Conservation (phyloP, 1,140 invertebrate genomes). For the Drosophila punjabiensis region DNA sequence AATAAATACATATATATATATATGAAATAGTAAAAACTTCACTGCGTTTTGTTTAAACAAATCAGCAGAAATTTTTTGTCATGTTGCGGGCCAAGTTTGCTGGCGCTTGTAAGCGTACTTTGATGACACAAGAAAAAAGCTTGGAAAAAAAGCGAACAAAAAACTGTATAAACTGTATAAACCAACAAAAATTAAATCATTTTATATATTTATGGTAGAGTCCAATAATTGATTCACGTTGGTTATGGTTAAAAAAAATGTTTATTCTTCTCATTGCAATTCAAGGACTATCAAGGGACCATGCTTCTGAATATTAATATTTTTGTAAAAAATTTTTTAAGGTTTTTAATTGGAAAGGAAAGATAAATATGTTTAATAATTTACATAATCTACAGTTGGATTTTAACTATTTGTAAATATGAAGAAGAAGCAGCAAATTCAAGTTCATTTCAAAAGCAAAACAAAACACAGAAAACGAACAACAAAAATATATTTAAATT, state of each 20-base stretch:
- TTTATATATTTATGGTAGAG: constrained; percentile 49
- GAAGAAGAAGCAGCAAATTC: not conserved
- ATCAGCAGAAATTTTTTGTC: constrained; percentile 69
- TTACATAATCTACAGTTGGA: not conserved
- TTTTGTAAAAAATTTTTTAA: constrained; percentile 7
- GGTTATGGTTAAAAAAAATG: not conserved
- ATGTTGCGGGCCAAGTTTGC: constrained; percentile 62
- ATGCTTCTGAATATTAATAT: constrained; percentile 29
- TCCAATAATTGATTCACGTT: constrained; percentile 11
- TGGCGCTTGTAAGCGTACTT: constrained; percentile 73
- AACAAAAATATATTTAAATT: constrained; percentile 31
- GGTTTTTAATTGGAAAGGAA: not conserved
- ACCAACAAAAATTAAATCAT: constrained; percentile 20
- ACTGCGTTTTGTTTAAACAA: constrained; percentile 63
- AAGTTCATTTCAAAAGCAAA: constrained; percentile 27
- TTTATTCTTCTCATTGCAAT: constrained; percentile 10
- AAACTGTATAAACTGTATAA: constrained; percentile 3
- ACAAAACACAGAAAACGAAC: constrained; percentile 27
- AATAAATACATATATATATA: not conserved
- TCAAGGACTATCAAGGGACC: constrained; percentile 12
- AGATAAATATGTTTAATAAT: not conserved
- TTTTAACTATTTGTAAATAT: constrained; percentile 10
- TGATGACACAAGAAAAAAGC: constrained; percentile 21
- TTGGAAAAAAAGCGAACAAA: not conserved
- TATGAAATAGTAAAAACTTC: constrained; percentile 19